Evolutionary conservation across 30 jellyfish, hydroid and myxozoan species (phyloP), one percentile per base, ranked within the genome.

Genomic region (Morbakka virulenta): DNA sequence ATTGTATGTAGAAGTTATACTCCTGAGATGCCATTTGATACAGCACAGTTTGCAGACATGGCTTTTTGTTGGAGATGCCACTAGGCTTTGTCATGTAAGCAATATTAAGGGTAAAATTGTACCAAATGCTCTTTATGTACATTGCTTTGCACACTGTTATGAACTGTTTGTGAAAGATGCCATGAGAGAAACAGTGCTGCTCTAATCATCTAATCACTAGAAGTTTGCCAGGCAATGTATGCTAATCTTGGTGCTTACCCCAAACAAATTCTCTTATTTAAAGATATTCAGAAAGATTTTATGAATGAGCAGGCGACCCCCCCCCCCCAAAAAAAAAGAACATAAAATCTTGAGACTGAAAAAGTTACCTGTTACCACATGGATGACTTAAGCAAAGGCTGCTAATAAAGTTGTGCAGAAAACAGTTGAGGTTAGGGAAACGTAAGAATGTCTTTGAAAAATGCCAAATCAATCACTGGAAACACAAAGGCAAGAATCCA

Each of bases 11-110:
- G 25, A 63, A 22, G 81, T 35, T 64, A 77, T 64, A 11, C 62
- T 77, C 50, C 35, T 30, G 27, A 63, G 88, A 64, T 12, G 47
- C 50, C 4, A n/a, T 0, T 49, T 77, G 24, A 64, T 28, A 36
- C 26, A 65, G 0, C 29, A 65, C 29, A 62, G 48, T 35, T 35
- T 77, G 74, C 73, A 4, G 88, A 50, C 23, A 62, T 36, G 81
- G 81, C n/a, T 64, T 1, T 77, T 77, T 36, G 88, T 63, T 77
- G 88, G 88, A 34, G 88, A 73, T 2, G 72, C 88, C 29, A 74
- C 88, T 2, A 77, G 64, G 88, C 30, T 35, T 12, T 0, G 35
- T 33, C 36, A 63, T 22, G 36, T 74, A 62, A 0, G 64, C 48
- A 63, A 33, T 80, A 53, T 77, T 29, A 77, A 63, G 22, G 81